Evolutionary conservation across 2,113 vertebrate species (phyloP), one percentile per base, ranked within the genome.

Genomic region (Tyrannus savana): DNA sequence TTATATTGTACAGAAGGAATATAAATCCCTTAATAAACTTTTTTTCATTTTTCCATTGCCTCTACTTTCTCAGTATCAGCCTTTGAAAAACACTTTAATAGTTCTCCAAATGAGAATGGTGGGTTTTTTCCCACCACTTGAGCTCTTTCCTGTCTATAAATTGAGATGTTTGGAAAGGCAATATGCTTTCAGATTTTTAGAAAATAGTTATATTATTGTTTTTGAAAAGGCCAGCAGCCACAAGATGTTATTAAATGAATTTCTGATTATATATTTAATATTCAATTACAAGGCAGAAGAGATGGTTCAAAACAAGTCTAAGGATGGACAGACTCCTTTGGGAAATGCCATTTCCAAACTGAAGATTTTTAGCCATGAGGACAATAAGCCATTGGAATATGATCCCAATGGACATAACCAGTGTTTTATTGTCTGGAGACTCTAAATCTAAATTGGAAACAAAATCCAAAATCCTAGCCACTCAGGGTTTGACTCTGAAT

Each of bases 21-120:
- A 92, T 90, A 91, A 91, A 90, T 93, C 75, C 72, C n/a, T 68
- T 96, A 97, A 96, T 96, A 96, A 96, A 67, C 85, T 50, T 87
- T 93, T 81, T 84, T 87, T 79, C 62, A 89, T 93, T 95, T 96
- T 90, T 69, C 93, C 64, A 41, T 62, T 96, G 83, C 88, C 55
- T 87, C 96, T 91, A 56, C 84, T 92, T 97, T 92, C 95, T 89
- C 80, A 39, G 37, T 69, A 94, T 86, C 68, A 90, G 82, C 39
- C 73, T 87, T 88, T 90, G 69, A 89, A 95, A 94, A 96, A 25
- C 14, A 74, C 53, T 88, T 84, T 88, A 92, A 90, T 73, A 81
- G 80, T 81, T 90, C 63, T 73, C 71, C 22, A 41, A 92, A 93
- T 83, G 73, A 96, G 12, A 96, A 78, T 72, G 27, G 21, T 79